Base-by-base conservation (phyloP, 2,797 vertebrate genomes). In the Mus minutoides region DNA sequence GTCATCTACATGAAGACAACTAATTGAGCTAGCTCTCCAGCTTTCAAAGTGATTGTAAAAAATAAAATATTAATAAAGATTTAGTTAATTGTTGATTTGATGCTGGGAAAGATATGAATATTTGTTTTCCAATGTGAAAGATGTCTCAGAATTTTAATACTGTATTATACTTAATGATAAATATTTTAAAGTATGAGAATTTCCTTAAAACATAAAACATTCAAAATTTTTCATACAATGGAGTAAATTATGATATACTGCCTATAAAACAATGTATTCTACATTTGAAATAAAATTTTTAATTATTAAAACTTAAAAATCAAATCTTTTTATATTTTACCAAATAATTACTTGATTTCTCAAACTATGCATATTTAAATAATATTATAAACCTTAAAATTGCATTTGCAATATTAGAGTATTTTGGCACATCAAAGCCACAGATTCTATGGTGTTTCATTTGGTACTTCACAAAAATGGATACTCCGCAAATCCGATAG, bases 391-490 rank as follows among this genome's bases (percentile, higher is more conserved):
- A 88, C 16, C 22, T 9, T 76, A n/a, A n/a, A n/a, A n/a, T n/a
- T n/a, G n/a, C n/a, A 93, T 73, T 24, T n/a, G 3, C 4, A 79
- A 80, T 26, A 71, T 29, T 77, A 3, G 4, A 43, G 17, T 60
- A 58, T 21, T 43, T 96, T 80, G 10, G 49, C 84, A 90, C 4
- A 46, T 83, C 62, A 83, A 79, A 49, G 11, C 11, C 43, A 84
- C 16, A 75, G 6, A 22, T 86, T 56, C 6, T 64, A 14, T 34
- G 1, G 56, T 46, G 82, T 46, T 84, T 82, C 21, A 73, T 71
- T 76, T 37, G 46, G 1, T 56, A 58, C 46, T 6, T 85, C 58
- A 6, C 89, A 10, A 6, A 86, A 62, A 75, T 64, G 19, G 3
- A 78, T 49, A 58, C 12, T 85, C 92, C 69, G 21, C 10, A 92